Conservation (phyloP, 2,888 invertebrate species). For the Cordilura impudica region DNA sequence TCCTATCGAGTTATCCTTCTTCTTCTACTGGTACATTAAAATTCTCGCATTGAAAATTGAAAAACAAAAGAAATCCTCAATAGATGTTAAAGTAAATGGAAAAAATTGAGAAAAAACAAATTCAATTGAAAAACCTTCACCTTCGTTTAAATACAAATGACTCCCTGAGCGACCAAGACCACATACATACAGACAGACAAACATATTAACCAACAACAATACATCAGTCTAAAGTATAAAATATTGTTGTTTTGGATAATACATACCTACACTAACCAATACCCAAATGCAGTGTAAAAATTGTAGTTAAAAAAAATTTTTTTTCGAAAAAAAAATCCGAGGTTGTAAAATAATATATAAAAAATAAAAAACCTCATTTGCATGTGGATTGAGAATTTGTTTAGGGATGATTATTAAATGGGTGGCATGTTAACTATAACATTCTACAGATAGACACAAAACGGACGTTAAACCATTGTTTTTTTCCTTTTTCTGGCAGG, state of each 20-base stretch:
- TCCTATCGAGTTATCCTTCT: background rate
- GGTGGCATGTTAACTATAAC: slow-evolving; percentile 75
- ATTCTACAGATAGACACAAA: slow-evolving; percentile 60
- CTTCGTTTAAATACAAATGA: slow-evolving; percentile 73
- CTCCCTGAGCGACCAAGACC: slow-evolving; percentile 71
- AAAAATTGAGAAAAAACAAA: slow-evolving; percentile 10
- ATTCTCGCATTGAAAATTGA: background rate
- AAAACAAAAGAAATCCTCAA: slow-evolving; percentile 56
- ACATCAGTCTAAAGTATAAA: slow-evolving; percentile 52
- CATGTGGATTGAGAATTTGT: slow-evolving; percentile 62
- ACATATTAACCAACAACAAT: slow-evolving; percentile 38
- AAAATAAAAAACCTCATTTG: slow-evolving; percentile 48
- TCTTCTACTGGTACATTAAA: too few species aligned
- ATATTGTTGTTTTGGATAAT: slow-evolving; percentile 43
- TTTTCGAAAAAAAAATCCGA: slow-evolving; percentile 19
- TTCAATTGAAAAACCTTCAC: slow-evolving; percentile 74
- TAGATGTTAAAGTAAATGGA: slow-evolving; percentile 47
- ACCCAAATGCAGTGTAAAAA: slow-evolving; percentile 32
- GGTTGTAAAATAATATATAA: background rate
- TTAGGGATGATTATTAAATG: slow-evolving; percentile 77
- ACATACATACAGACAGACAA: slow-evolving; percentile 28
- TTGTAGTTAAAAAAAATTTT: slow-evolving; percentile 10
- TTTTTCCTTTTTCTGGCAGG: background rate
- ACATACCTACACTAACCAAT: slow-evolving; percentile 24
- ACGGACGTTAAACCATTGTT: slow-evolving; percentile 39